Base-by-base conservation (phyloP, 2,888 invertebrate genomes). In the Patella caerulea region DNA sequence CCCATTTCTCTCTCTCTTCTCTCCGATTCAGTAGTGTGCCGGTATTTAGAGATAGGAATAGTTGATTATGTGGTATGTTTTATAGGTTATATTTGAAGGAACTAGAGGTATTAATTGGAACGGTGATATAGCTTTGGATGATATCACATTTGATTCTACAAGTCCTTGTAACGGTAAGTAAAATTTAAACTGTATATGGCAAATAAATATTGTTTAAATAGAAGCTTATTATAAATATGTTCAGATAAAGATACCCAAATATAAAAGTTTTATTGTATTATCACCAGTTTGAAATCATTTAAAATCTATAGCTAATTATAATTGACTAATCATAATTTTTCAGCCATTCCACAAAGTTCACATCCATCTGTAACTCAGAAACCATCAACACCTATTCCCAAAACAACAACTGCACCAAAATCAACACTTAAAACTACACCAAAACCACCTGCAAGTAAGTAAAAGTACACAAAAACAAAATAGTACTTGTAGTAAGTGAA, bases 91-190 rank as follows among this genome's bases (percentile, higher is more conserved):
- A 17, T 86, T 91, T 78, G 90, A 90, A 81, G 91, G 86, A 19
- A 82, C 86, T 5, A 73, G 85, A 78, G 90, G 89, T 17, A 74
- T 77, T 9, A 84, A 83, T 52, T 82, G 78, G 76, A 19, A 77
- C 17, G 89, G 91, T 29, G 89, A 90, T 79, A 89, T 91, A 75
- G 90, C 89, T 19, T 71, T 91, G 70, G 91, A 91, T 86, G 91
- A 91, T 75, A 79, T 91, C 56, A 74, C 77, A 3, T 82, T 84
- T 73, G 80, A 81, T 74, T 82, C 69, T 70, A 55, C 74, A n/a
- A 54, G 82, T 15, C 45, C 79, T 9, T 88, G 87, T 78, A n/a
- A 83, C 71, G 76, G 88, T 88, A 83, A 79, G 87, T 82, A 24
- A 1, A 7, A 45, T 45, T 45, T 9, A 9, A 45, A 45, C 45